Conservation (phyloP, 2,797 vertebrate species). For the Urosaurus nigricauda region DNA sequence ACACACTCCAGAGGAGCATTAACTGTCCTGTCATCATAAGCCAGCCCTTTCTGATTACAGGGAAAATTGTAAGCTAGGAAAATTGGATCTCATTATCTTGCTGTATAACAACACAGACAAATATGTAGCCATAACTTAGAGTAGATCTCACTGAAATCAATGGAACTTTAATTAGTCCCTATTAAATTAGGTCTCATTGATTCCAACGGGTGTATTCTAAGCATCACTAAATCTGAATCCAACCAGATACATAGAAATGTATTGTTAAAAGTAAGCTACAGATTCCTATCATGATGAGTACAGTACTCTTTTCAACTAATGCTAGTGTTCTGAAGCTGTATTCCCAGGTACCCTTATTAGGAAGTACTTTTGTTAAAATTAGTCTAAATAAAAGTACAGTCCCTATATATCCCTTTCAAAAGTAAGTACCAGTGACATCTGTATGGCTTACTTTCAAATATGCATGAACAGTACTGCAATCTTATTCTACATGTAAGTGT, state of each 20-base stretch:
- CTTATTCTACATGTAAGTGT: not conserved
- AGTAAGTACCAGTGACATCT: not conserved
- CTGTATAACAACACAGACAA: conserved; percentile 19
- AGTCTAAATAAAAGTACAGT: not conserved
- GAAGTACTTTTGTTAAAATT: not conserved
- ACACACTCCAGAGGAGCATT: conserved; percentile 33
- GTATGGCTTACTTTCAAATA: not conserved
- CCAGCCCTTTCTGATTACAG: conserved; percentile 23
- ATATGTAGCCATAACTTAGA: not conserved
- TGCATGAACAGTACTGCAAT: not conserved
- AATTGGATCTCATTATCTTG: conserved; percentile 47
- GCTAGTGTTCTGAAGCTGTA: conserved; percentile 17
- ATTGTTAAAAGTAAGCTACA: conserved; percentile 12
- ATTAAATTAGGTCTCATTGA: not conserved
- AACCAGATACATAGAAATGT: not conserved
- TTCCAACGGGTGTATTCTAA: not conserved
- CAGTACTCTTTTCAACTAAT: conserved; percentile 3
- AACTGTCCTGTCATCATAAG: conserved; percentile 18
- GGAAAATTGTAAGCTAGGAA: not conserved
- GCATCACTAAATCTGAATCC: too few species aligned
- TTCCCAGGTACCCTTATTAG: not conserved
- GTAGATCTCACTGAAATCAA: not conserved
- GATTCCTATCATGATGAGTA: not conserved
- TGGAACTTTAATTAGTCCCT: not conserved
- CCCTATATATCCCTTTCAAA: not conserved